Evolutionary conservation across 2,113 vertebrate species (phyloP).

Genomic region (Nothoprocta perdicaria): DNA sequence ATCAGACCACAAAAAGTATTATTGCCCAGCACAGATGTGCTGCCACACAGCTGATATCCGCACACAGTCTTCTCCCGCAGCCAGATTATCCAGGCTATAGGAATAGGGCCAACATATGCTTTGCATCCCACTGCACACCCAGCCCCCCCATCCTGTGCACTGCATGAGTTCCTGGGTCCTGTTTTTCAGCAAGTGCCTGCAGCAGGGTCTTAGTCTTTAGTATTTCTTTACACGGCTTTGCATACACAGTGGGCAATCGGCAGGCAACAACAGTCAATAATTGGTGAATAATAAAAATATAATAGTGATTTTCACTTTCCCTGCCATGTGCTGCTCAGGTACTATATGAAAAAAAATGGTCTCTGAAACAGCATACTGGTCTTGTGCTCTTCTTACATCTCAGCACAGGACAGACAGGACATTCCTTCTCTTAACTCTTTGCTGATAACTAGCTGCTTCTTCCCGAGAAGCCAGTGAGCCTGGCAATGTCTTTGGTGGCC

Average conservation of each 20-base stretch:
- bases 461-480: background rate
- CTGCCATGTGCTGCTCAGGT: background rate
- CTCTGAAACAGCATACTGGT: background rate
- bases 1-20: background rate
- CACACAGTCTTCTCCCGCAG: background rate
- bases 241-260: background rate
- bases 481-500: background rate
- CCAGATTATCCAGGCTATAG: background rate
- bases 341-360: background rate
- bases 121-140: background rate
- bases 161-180: background rate
- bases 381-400: slow-evolving; percentile 10
- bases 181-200: background rate
- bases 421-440: background rate
- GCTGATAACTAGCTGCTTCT: rapidly evolving
- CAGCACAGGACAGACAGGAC: background rate
- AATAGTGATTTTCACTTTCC: background rate
- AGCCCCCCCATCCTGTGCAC: background rate
- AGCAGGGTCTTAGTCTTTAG: background rate
- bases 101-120: background rate
- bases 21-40: background rate
- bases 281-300: background rate
- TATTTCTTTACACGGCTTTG: background rate
- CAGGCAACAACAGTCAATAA: background rate
- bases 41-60: background rate